Base-by-base conservation (phyloP, 1,140 invertebrate genomes). In the Drosophila chauvacae region DNA sequence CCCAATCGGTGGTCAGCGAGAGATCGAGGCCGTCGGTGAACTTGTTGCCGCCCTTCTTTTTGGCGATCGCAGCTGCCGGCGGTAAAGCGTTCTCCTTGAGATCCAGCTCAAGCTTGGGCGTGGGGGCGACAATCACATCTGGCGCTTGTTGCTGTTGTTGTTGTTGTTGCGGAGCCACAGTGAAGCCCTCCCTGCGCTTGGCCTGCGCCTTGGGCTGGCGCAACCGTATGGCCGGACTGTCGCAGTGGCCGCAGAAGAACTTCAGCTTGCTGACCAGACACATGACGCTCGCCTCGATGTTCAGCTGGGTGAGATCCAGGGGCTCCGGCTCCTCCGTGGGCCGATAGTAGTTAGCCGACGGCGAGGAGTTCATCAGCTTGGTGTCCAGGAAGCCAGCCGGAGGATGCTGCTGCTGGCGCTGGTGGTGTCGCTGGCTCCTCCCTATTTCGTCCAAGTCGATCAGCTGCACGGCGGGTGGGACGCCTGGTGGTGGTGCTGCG, bases 251-350 rank as follows among this genome's bases (percentile, higher is more conserved):
- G 85, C 96, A 96, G 2, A 96, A 93, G 92, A 96, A 96, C 79
- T 96, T 96, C 0, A 96, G 95, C 92, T 97, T 97, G 63, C 95
- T 96, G 4, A 96, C 96, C 71, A 98, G 93, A 91, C 97, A 97
- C 94, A 98, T 97, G 0, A 97, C 95, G 80, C 96, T 96, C 1
- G 97, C 97, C 93, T 98, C 97, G 33, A 97, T 97, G 84, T 98
- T 98, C 16, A 98, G 90, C 79, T 97, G 95, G 1, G 96, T 97
- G 45, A 98, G 93, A 92, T 98, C 97, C 95, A 96, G 96, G 0
- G 97, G 97, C 91, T 98, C 97, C 2, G 96, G 96, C 86, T 97
- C 96, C 82, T 97, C 96, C 0, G 95, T 96, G 1, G 96, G 96
- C 68, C 96, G 95, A 86, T 97, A 97, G 91, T 96, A 96, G 93